phyloP scores from a whole-genome alignment of 2,888 invertebrate species.

The Polietes domitor region DNA sequence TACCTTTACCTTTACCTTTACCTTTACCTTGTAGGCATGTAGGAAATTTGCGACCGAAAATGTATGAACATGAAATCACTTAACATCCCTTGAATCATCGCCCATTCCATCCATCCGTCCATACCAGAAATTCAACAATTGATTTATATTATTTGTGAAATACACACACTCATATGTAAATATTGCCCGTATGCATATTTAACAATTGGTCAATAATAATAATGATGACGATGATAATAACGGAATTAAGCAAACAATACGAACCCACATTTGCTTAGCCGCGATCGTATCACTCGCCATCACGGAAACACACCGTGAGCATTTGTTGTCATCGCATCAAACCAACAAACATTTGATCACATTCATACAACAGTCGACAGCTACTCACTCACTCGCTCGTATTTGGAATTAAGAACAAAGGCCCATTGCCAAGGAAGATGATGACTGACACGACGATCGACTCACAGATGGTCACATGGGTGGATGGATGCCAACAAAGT shows the following conservation, averaged over 20 bases:
- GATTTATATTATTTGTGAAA: not conserved
- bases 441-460: not conserved
- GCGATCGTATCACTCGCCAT: not conserved
- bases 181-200: constrained; percentile 10
- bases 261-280: constrained; percentile 24
- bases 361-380: too few species aligned
- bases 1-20: too few species aligned
- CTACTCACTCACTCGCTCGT: not conserved
- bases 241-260: constrained; percentile 6
- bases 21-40: too few species aligned
- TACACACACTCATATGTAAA: not conserved
- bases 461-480: not conserved
- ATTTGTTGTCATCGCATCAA: not conserved
- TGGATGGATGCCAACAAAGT: not conserved
- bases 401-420: constrained; percentile 11
- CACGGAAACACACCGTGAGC: not conserved
- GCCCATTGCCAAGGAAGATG: not conserved
- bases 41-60: too few species aligned
- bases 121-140: not conserved
- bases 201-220: constrained; percentile 37
- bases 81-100: too few species aligned
- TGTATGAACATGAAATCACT: too few species aligned
- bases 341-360: not conserved
- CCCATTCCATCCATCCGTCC: too few species aligned
- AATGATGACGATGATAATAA: not conserved